A percentile compares a stretch with the other conserved stretches of the same genome.
Conservation (phyloP, 2,888 invertebrate genomes). For the Callyntrura guangdongensis region DNA sequence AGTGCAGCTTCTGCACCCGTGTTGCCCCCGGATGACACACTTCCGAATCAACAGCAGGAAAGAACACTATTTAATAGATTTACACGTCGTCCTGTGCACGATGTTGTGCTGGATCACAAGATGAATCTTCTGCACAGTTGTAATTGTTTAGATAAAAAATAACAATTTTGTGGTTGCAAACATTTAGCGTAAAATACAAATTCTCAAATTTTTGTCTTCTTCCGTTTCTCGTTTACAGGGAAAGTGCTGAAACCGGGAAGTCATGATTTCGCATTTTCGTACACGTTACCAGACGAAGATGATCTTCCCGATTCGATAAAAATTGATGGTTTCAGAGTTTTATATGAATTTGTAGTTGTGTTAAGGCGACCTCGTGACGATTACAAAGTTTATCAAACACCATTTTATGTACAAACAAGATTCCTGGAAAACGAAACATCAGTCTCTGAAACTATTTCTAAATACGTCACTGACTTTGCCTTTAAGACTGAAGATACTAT, state of each 20-base stretch:
- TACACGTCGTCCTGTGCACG: slow-evolving; percentile 47
- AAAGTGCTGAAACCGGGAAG: slow-evolving; percentile 80
- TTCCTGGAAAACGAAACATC: slow-evolving; percentile 11
- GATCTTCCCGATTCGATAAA: slow-evolving; percentile 75
- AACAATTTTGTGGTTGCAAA: too few relatives aligned
- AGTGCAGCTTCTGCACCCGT: slow-evolving; percentile 44
- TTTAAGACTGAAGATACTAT: slow-evolving; percentile 59
- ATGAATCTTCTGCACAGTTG: slow-evolving; percentile 74
- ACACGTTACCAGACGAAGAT: slow-evolving; percentile 58
- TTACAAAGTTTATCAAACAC: slow-evolving; percentile 80
- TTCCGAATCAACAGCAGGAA: slow-evolving; percentile 49
- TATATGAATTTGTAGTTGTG: slow-evolving; percentile 77
- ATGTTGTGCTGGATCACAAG: slow-evolving; percentile 73
- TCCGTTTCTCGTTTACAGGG: slow-evolving; percentile 67
- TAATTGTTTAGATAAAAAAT: slow-evolving; percentile 28
- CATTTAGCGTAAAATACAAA: too few relatives aligned
- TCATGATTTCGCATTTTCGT: slow-evolving; percentile 77
- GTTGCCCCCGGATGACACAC: slow-evolving; percentile 43
- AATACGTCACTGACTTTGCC: slow-evolving; percentile 18
- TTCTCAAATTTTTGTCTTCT: too few relatives aligned
- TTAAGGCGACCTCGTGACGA: slow-evolving; percentile 78
- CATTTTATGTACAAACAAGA: slow-evolving; percentile 73
- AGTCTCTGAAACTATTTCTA: slow-evolving; percentile 7
- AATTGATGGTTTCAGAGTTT: slow-evolving; percentile 69
- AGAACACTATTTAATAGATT: slow-evolving; percentile 44